phyloP scores from a whole-genome alignment of 2,888 invertebrate genomes.

The Sthenelais limicola region DNA sequence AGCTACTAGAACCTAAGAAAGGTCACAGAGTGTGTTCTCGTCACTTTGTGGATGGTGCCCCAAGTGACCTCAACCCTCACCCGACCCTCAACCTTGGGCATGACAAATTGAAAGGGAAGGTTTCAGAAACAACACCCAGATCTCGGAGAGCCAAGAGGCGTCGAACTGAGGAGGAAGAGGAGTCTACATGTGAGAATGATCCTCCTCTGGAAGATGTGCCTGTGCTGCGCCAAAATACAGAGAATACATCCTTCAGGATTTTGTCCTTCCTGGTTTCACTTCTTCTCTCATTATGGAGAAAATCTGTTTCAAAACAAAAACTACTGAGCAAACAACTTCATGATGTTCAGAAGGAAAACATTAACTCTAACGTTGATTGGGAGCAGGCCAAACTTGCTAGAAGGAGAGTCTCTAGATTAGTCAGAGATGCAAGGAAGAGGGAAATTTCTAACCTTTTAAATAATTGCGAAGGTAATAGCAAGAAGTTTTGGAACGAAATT shows the following conservation, averaged over 20 bases:
- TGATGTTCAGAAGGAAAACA: not conserved
- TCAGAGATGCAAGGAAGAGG: too few relatives aligned
- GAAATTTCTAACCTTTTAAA: too few relatives aligned
- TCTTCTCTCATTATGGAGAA: not conserved
- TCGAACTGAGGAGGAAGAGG: too few relatives aligned
- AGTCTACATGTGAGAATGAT: too few relatives aligned
- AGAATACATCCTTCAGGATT: not conserved
- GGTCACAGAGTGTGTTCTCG: conserved; percentile 45
- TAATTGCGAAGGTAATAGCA: too few relatives aligned
- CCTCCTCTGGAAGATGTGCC: too few relatives aligned
- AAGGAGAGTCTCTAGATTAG: too few relatives aligned
- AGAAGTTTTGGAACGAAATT: too few relatives aligned
- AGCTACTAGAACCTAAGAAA: conserved; percentile 47
- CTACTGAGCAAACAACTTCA: not conserved
- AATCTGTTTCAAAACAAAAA: not conserved
- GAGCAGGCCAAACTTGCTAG: too few relatives aligned
- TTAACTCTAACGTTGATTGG: too few relatives aligned
- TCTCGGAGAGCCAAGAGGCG: not conserved
- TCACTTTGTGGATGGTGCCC: conserved; percentile 49
- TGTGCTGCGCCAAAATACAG: not conserved
- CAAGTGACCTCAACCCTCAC: conserved; percentile 44
- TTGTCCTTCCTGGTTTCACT: not conserved
- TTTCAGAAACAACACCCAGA: not conserved
- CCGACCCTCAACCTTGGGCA: conserved; percentile 34
- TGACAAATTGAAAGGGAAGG: not conserved